Conservation (phyloP, 2,113 vertebrate species). For the Vulpes ferrilata region DNA sequence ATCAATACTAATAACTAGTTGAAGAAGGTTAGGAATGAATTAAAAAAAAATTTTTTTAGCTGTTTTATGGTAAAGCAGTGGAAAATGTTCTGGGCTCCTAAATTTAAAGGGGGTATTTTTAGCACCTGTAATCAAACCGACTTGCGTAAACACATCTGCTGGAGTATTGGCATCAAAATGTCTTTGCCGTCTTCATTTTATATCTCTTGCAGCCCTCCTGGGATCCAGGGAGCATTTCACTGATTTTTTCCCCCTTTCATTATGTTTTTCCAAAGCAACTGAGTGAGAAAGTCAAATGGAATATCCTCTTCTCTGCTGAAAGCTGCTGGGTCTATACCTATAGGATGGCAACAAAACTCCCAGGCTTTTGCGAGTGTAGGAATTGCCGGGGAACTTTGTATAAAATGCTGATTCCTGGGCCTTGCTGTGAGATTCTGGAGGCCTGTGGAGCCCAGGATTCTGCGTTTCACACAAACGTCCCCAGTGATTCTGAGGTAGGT, state of each 20-base stretch:
- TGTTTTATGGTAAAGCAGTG: slow-evolving; percentile 79
- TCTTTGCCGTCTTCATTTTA: slow-evolving; percentile 68
- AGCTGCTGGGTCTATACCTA: not conserved
- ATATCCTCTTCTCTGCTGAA: slow-evolving; percentile 39
- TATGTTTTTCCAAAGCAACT: slow-evolving; percentile 48
- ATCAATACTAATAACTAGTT: slow-evolving; percentile 82
- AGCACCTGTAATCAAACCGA: slow-evolving; percentile 82
- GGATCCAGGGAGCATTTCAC: slow-evolving; percentile 50
- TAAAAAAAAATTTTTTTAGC: slow-evolving; percentile 59
- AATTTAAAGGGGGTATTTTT: slow-evolving; percentile 88
- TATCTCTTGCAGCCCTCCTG: slow-evolving; percentile 1
- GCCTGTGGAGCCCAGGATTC: not conserved
- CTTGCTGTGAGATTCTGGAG: not conserved
- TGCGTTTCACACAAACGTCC: not conserved
- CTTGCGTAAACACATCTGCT: slow-evolving; percentile 87
- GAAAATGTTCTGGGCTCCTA: slow-evolving; percentile 80
- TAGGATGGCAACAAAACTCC: not conserved
- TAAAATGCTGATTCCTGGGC: not conserved
- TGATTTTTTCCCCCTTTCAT: slow-evolving; percentile 49
- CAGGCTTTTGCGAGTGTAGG: not conserved
- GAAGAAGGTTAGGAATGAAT: slow-evolving; percentile 76
- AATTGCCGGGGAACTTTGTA: not conserved
- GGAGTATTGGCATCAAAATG: slow-evolving; percentile 70
- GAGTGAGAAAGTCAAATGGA: slow-evolving; percentile 29
- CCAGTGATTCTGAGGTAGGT: not conserved